A percentile compares a stretch with the other conserved stretches of the same genome.
Conservation (phyloP, 1,140 invertebrate genomes). For the Aleiodes sp. region DNA sequence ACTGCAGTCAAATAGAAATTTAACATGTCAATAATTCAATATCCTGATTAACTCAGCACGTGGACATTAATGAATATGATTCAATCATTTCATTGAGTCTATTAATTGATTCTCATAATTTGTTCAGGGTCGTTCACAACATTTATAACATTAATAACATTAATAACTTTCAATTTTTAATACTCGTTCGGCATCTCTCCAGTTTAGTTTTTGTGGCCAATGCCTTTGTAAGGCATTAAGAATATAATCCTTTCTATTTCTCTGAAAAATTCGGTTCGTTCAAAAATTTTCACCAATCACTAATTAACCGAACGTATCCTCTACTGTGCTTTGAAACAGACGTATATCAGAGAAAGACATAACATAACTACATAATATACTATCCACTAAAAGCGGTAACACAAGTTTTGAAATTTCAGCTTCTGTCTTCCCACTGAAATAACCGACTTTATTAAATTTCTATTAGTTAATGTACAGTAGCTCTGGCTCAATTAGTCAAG, state of each 20-base stretch:
- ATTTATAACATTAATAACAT: too few relatives aligned
- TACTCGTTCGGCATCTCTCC: background rate
- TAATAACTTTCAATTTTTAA: too few relatives aligned
- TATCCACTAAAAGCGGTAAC: background rate
- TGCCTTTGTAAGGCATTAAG: background rate
- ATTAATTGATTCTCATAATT: too few relatives aligned
- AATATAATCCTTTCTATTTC: background rate
- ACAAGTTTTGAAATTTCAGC: background rate
- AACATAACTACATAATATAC: background rate
- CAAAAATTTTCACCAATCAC: background rate
- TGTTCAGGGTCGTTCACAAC: too few relatives aligned
- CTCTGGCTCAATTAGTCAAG: background rate
- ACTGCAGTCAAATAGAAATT: too few relatives aligned
- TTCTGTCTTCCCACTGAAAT: background rate
- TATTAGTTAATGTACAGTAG: background rate
- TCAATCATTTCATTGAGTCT: too few relatives aligned
- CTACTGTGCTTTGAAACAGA: background rate
- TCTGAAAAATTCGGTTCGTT: background rate
- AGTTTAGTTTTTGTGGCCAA: background rate
- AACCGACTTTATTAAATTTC: conserved; percentile 5
- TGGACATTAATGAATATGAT: too few relatives aligned
- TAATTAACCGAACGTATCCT: background rate
- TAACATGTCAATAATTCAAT: too few relatives aligned
- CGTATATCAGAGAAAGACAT: background rate
- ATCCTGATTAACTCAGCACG: too few relatives aligned